Evolutionary conservation across 2,888 invertebrate species (phyloP).

Genomic region (Chrysolina haemoptera): DNA sequence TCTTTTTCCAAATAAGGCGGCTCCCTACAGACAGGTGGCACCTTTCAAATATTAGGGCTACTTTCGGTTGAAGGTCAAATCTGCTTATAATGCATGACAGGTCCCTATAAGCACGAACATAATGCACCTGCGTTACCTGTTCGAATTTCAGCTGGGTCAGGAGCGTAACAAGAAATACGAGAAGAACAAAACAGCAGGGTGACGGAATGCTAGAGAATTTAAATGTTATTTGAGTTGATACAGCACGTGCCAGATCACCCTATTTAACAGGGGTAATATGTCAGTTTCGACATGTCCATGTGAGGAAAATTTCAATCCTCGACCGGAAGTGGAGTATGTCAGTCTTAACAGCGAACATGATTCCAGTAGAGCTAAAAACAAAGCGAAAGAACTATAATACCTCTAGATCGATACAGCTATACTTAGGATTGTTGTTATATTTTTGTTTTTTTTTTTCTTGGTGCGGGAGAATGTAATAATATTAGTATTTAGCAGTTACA

Average conservation of each 20-base stretch:
- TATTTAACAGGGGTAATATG: too few relatives aligned
- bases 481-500: too few relatives aligned
- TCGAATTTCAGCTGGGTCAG: conserved; percentile 11
- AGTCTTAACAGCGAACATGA: too few relatives aligned
- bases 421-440: too few relatives aligned
- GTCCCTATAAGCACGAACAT: conserved; percentile 9
- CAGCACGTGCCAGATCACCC: neutral
- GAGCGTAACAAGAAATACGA: conserved; percentile 1
- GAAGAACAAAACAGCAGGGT: neutral
- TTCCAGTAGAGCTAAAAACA: too few relatives aligned
- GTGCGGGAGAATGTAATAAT: too few relatives aligned
- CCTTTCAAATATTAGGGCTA: conserved; percentile 26
- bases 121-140: conserved; percentile 12
- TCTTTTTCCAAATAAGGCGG: neutral
- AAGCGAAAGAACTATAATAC: too few relatives aligned
- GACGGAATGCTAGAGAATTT: neutral
- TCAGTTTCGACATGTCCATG: too few relatives aligned
- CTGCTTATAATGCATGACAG: conserved; percentile 24
- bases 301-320: too few relatives aligned
- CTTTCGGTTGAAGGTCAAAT: conserved; percentile 27
- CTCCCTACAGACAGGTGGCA: conserved; percentile 26
- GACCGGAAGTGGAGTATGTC: too few relatives aligned
- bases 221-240: neutral
- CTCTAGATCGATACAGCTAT: too few relatives aligned
- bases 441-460: too few relatives aligned